Conservation (phyloP, 1,140 invertebrate species). For the Saccostrea echinata region DNA sequence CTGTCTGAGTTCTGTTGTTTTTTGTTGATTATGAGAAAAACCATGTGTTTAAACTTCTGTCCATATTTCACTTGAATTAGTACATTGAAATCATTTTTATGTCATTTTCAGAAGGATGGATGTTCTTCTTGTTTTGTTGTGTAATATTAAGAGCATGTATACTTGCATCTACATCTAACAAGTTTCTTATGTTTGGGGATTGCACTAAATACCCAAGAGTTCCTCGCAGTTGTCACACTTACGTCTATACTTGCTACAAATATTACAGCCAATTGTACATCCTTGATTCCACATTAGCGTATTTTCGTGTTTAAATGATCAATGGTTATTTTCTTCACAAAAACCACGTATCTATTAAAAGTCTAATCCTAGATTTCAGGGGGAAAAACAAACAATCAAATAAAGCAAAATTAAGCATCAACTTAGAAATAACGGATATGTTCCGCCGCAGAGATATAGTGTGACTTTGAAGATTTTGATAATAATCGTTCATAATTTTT, state of each 20-base stretch:
- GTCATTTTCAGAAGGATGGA: neutral
- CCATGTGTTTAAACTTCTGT: neutral
- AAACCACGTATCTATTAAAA: neutral
- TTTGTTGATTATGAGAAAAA: neutral
- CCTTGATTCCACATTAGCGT: neutral
- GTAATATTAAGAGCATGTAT: constrained; percentile 6
- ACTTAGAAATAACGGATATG: too few relatives aligned
- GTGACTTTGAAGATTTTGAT: too few relatives aligned
- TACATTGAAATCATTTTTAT: constrained; percentile 35
- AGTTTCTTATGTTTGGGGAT: constrained; percentile 9
- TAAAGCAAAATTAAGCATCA: too few relatives aligned
- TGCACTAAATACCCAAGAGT: neutral
- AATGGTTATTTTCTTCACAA: neutral
- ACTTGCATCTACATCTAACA: neutral
- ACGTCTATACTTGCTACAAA: neutral
- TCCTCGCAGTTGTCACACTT: neutral
- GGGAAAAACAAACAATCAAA: too few relatives aligned
- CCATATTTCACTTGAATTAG: constrained; percentile 5
- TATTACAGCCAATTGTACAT: too few relatives aligned
- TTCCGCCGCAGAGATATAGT: too few relatives aligned
- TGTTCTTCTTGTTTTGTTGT: neutral
- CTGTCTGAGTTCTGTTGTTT: neutral
- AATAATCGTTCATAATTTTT: too few relatives aligned
- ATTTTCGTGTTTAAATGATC: neutral
- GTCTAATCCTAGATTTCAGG: too few relatives aligned